Percentiles rank a stretch among this genome's conserved stretches.
phyloP scores from a whole-genome alignment of 2,113 vertebrate genomes.

The Ameiurus melas region DNA sequence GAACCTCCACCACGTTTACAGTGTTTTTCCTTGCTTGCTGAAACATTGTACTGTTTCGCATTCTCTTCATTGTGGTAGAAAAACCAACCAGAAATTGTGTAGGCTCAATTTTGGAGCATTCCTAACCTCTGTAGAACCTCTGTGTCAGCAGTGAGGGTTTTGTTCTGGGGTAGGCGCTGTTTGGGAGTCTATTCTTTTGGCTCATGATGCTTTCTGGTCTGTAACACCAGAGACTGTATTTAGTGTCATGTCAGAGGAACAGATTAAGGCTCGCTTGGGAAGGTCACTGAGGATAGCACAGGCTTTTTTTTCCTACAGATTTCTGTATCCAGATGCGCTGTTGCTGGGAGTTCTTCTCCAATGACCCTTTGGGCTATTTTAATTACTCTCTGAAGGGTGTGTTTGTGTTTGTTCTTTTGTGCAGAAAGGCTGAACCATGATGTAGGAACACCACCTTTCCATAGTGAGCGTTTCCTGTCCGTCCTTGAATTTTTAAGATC shows the following conservation, averaged over 20 bases:
- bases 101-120: not conserved
- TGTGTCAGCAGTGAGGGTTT: constrained; percentile 4
- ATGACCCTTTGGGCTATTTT: not conserved
- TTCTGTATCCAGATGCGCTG: not conserved
- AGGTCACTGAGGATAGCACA: constrained; percentile 8
- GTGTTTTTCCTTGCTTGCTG: not conserved
- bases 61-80: not conserved
- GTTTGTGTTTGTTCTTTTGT: not conserved
- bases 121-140: not conserved
- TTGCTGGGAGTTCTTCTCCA: not conserved
- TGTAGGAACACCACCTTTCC: not conserved
- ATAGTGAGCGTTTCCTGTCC: not conserved
- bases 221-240: not conserved
- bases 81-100: not conserved
- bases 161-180: not conserved
- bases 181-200: not conserved
- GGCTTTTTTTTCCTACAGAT: not conserved
- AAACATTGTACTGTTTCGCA: not conserved
- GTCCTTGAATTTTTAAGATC: not conserved
- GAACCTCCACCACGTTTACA: not conserved
- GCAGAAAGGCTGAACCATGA: not conserved
- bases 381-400: not conserved
- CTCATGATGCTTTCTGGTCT: constrained; percentile 3
- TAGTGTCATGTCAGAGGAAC: constrained; percentile 20
- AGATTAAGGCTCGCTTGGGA: not conserved